Base-by-base conservation (phyloP, 2,888 invertebrate genomes). In the Agrenia bidenticulata region DNA sequence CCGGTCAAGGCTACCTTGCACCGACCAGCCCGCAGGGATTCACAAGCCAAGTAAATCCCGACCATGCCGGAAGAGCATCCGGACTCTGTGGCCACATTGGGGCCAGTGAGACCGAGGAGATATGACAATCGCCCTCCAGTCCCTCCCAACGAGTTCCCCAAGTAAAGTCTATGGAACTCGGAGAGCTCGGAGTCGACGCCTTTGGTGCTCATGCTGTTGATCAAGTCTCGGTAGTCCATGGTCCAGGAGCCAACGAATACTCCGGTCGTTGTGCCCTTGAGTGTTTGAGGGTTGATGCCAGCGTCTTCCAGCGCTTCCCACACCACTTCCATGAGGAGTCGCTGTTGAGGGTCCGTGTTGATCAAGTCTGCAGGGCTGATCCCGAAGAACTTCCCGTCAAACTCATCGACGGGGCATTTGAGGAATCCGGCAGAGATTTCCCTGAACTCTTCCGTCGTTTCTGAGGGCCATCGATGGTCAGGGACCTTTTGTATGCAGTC, bases 361-460 rank as follows among this genome's bases (percentile, higher is more conserved):
- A 51, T 42, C 17, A 66, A 23, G 17, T 72, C 72, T 21, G 54
- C 9, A 1, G 63, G 63, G 32, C 61, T 61, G 1, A 69, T 66
- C 7, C 57, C 60, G 24, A 73, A 73, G 45, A 73, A 73, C 39
- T 70, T 70, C 19, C 66, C 70, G 42, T 73, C 73, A 54, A 73
- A 70, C 39, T 66, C 61, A 21, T 73, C 70, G 4, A 73, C 69
- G 13, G 70, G 69, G 39, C 70, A 69, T 26, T 68, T 69, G 1
- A 73, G 42, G 26, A 73, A 73, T 32, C 73, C 73, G 9, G 73
- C 73, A 4, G 41, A 24, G 26, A 58, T 42, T 15, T 54, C 54
- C 2, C 54, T 26, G 19, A 13, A 54, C 15, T 32, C 54, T 27
- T 54, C 26, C 2, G 39, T 19, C 17, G 41, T 61, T 26, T 26